Base-by-base conservation (phyloP, 2,888 invertebrate species). In the Nomada hirtipes region DNA sequence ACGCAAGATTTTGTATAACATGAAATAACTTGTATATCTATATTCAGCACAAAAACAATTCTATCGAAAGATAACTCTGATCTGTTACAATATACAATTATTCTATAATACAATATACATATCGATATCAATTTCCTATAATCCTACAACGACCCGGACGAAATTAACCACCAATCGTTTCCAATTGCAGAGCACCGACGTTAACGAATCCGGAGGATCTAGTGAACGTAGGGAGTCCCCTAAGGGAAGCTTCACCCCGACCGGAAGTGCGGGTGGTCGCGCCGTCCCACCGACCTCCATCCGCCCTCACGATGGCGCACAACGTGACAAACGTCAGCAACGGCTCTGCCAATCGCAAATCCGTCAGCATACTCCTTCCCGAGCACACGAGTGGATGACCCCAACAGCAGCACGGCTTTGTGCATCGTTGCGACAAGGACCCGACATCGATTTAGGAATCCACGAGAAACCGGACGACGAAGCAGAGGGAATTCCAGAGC, bases 361-460 rank as follows among this genome's bases (percentile, higher is more conserved):
- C 93, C 76, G 93, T 93, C 77, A 93, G 93, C 90, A 93, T 93
- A 87, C 84, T 93, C 71, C 84, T 93, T 55, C 93, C 93, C 61
- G 92, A 93, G 52, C 91, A 93, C 52, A 87, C 89, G 80, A 87
- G 82, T 70, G 93, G 92, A 91, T 93, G 93, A 93, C 92, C 90
- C 88, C 90, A 90, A 42, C 89, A 87, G 44, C 88, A 86, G 23
- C 87, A 83, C 65, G 91, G 92, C 57, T 90, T 92, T 82, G 90
- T 92, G 67, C 92, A 92, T 76, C 92, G 91, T 70, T 92, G 92
- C 89, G 90, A 91, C 76, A 86, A 90, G 70, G 88, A 89, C 67
- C 91, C 90, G 59, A 86, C 87, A 52, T 84, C 89, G 73, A 91
- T 89, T 57, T 91, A 88, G 74, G 29, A 70, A 59, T 64, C 20